phyloP scores from a whole-genome alignment of 2,797 vertebrate genomes.

The Scleropages formosus region DNA sequence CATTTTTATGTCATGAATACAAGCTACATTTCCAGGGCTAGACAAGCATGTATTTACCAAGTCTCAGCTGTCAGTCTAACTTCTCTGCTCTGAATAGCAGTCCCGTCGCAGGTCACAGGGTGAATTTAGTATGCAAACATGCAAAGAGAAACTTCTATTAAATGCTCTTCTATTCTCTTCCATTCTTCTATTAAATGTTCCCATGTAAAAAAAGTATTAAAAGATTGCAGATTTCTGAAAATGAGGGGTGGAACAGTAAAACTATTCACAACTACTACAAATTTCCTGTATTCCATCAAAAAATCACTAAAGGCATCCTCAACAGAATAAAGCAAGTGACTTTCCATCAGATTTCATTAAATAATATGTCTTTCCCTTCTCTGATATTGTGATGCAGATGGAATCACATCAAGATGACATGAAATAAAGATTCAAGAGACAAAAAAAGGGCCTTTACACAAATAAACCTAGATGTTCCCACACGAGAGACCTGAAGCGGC shows the following conservation, averaged over 20 bases:
- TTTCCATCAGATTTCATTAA: constrained; percentile 43
- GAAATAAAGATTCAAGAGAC: constrained; percentile 36
- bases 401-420: constrained; percentile 35
- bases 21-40: too few species aligned
- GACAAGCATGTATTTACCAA: too few species aligned
- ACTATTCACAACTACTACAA: constrained; percentile 26
- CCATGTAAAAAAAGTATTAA: not conserved
- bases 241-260: not conserved
- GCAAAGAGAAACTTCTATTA: too few species aligned
- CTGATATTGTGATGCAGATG: constrained; percentile 41
- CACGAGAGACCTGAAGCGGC: not conserved
- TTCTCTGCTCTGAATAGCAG: too few species aligned
- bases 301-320: constrained; percentile 38
- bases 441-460: not conserved
- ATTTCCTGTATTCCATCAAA: constrained; percentile 34
- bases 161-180: too few species aligned
- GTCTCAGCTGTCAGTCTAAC: too few species aligned
- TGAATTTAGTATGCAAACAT: too few species aligned
- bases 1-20: too few species aligned
- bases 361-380: constrained; percentile 28
- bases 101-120: too few species aligned
- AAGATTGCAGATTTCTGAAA: not conserved
- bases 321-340: constrained; percentile 35
- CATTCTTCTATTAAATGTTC: too few species aligned
- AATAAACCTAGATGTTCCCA: constrained; percentile 9